Evolutionary conservation across 1,140 invertebrate species (phyloP).

Genomic region (Sycobia sp.): DNA sequence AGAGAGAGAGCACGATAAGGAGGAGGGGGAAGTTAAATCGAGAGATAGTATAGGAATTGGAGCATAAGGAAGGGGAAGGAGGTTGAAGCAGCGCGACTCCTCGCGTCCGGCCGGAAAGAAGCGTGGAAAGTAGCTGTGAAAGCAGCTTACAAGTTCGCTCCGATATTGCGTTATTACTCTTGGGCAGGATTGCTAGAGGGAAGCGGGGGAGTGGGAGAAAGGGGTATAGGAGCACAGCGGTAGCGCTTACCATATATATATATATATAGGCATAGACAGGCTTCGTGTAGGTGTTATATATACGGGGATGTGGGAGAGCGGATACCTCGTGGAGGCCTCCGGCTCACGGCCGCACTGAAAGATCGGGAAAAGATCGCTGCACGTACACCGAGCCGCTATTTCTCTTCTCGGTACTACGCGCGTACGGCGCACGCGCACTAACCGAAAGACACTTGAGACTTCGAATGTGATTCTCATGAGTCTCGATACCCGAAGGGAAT

Average conservation of each 20-base stretch:
- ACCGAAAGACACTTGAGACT: slow-evolving; percentile 33
- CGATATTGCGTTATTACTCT: slow-evolving; percentile 54
- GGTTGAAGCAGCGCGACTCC: slow-evolving; percentile 7
- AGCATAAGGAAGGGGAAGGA: no score
- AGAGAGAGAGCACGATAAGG: neutral
- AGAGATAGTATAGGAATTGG: no score
- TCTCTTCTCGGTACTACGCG: no score
- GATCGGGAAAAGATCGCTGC: slow-evolving; percentile 50
- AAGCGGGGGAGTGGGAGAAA: neutral
- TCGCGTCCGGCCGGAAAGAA: slow-evolving; percentile 21
- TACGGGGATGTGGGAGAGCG: neutral
- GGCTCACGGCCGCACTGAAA: slow-evolving; percentile 40
- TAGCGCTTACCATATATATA: no score
- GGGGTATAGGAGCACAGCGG: neutral
- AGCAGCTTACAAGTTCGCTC: slow-evolving; percentile 45
- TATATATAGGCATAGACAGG: no score
- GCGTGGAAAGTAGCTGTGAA: slow-evolving; percentile 47
- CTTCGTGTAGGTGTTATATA: neutral
- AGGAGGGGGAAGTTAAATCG: no score
- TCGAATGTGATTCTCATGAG: slow-evolving; percentile 27
- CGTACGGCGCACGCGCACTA: no score
- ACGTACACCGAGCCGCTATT: slow-evolving; percentile 42
- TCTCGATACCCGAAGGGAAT: neutral
- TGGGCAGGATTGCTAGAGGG: neutral
- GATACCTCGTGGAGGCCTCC: neutral